phyloP scores from a whole-genome alignment of 1,140 invertebrate species.

The Gerris buenoi region DNA sequence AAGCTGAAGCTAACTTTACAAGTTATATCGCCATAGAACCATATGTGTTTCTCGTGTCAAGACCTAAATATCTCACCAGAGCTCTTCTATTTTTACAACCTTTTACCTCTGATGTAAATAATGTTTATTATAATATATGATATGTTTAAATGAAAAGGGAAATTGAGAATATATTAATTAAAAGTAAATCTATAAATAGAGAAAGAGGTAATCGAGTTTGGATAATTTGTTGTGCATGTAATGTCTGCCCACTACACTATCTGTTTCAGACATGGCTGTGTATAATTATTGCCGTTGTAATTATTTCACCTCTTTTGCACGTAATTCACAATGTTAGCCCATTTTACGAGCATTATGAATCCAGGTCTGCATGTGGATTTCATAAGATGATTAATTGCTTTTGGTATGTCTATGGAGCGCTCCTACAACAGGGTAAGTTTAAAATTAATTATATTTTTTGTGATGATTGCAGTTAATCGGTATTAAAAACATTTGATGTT shows the following conservation, averaged over 20 bases:
- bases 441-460: too few species aligned
- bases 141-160: too few species aligned
- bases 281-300: constrained; percentile 47
- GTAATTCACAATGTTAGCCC: constrained; percentile 54
- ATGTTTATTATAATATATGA: too few species aligned
- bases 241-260: too few species aligned
- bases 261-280: constrained; percentile 61
- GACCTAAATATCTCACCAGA: constrained; percentile 57
- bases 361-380: constrained; percentile 38
- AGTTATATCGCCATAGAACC: constrained; percentile 56
- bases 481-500: too few species aligned
- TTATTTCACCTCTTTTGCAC: constrained; percentile 66
- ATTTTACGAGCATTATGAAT: constrained; percentile 44
- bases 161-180: too few species aligned
- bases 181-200: too few species aligned
- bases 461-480: too few species aligned
- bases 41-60: constrained; percentile 58
- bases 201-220: too few species aligned
- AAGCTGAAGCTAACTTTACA: constrained; percentile 59
- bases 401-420: constrained; percentile 80
- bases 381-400: constrained; percentile 58
- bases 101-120: constrained; percentile 51
- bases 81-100: constrained; percentile 71
- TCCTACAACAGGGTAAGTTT: constrained; percentile 72
- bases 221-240: too few species aligned